Conservation (phyloP, 37 sponge, comb jelly and placozoan genomes). For the Aplysina aerophoba region DNA sequence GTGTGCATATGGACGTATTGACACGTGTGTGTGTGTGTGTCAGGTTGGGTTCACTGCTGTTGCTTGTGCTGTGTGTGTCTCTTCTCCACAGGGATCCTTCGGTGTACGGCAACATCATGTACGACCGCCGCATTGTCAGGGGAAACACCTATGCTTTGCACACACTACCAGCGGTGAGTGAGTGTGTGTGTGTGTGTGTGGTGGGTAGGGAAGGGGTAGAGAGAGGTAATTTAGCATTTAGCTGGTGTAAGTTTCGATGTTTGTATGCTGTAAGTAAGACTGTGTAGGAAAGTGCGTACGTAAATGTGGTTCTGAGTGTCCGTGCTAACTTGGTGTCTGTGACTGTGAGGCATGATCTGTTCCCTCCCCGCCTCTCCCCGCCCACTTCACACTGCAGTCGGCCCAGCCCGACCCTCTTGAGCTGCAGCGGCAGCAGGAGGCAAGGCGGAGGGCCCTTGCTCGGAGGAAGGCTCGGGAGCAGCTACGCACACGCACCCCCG, state of each 20-base stretch:
- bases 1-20: too few relatives aligned
- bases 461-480: conserved; percentile 82
- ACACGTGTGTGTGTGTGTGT: too few relatives aligned
- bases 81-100: background rate
- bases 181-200: background rate
- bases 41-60: too few relatives aligned
- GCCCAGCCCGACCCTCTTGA: conserved; percentile 94
- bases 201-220: too few relatives aligned
- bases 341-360: background rate
- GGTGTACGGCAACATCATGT: conserved; percentile 93
- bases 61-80: too few relatives aligned
- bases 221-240: too few relatives aligned
- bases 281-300: background rate
- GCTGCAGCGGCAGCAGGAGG: conserved; percentile 93
- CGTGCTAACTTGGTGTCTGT: background rate
- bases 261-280: background rate
- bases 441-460: conserved; percentile 80
- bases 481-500: conserved; percentile 76
- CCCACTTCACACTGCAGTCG: conserved; percentile 40
- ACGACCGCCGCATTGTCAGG: conserved; percentile 89
- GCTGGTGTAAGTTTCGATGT: too few relatives aligned
- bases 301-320: conserved; percentile 9
- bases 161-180: conserved; percentile 88
- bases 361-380: too few relatives aligned
- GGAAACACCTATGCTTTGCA: conserved; percentile 98